A percentile compares a stretch with the other conserved stretches of the same genome.
Conservation (phyloP, 2,888 invertebrate genomes). For the Philaethria dido region DNA sequence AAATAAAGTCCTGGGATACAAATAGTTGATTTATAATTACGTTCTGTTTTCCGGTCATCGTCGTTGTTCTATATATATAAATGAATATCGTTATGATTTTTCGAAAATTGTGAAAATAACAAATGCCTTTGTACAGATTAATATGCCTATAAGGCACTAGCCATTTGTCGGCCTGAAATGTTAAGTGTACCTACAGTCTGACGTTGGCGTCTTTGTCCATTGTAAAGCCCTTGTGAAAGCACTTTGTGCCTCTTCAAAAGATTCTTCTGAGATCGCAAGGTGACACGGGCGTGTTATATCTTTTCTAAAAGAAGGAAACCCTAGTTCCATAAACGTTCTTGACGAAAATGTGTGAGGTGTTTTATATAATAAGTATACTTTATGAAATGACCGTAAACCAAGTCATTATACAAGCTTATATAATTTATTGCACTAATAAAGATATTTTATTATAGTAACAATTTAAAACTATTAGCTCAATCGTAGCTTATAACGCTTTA, state of each 20-base stretch:
- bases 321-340: slow-evolving; percentile 21
- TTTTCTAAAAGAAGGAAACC: slow-evolving; percentile 35
- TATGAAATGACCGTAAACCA: not conserved
- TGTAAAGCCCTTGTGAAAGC: slow-evolving; percentile 59
- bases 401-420: not conserved
- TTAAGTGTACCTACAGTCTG: slow-evolving; percentile 49
- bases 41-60: too few relatives aligned
- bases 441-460: slow-evolving; percentile 12
- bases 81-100: not conserved
- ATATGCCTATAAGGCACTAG: slow-evolving; percentile 33
- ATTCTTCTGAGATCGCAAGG: slow-evolving; percentile 54
- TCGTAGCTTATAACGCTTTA: not conserved
- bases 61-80: too few relatives aligned
- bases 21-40: too few relatives aligned
- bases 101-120: not conserved
- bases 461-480: slow-evolving; percentile 4
- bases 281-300: slow-evolving; percentile 42
- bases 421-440: slow-evolving; percentile 9
- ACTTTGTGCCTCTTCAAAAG: slow-evolving; percentile 64
- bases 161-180: slow-evolving; percentile 42
- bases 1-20: too few relatives aligned
- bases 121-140: slow-evolving; percentile 7
- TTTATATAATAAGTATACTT: slow-evolving; percentile 17
- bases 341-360: slow-evolving; percentile 20
- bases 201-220: slow-evolving; percentile 57